Base-by-base conservation (phyloP, 2,888 invertebrate species). In the Trichopria drosophilae region DNA sequence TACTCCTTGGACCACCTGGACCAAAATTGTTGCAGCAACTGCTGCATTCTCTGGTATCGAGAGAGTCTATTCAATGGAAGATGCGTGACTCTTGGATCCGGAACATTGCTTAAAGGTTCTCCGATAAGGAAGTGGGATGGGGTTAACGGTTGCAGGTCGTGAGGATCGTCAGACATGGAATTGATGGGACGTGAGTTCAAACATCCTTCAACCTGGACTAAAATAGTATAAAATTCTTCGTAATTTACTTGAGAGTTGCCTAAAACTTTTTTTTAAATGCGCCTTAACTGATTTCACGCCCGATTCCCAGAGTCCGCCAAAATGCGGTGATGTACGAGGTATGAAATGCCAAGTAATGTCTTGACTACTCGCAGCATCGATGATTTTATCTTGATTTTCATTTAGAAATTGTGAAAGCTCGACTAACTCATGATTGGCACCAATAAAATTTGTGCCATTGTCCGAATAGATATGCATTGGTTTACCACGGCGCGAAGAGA, bases 41-140 rank as follows among this genome's bases (percentile, higher is more conserved):
- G 34, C 34, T 34, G 34, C 34, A 34, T 34, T 5, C 15, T 34
- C 12, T 34, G 34, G 34, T 10, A 34, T 34, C 34, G 16, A n/a
- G 15, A 34, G 4, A 34, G 34, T 10, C 18, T 16, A 34, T 34
- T 34, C 1, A 42, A 23, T 6, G 46, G 34, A 13, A 54, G 37
- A 15, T 64, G 58, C 2, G 49, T 29, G 3, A 64, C n/a, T 20
- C 57, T 32, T 2, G 55, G 48, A 16, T 62, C 59, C 2, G 63
- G 59, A 1, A 65, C 35, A 5, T 22, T 20, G 6, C 26, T 49
- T 0, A 64, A 40, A 2, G 67, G 41, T 37, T 47, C 45, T 15
- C 64, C 67, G 5, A 69, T 43, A 2, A 71, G 50, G 48, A 71
- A 67, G 53, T 71, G 69, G 4, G 57, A 66, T 12, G 69, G 68